Evolutionary conservation across 2,113 vertebrate genomes (phyloP).

Genomic region (Tachysurus vachellii): DNA sequence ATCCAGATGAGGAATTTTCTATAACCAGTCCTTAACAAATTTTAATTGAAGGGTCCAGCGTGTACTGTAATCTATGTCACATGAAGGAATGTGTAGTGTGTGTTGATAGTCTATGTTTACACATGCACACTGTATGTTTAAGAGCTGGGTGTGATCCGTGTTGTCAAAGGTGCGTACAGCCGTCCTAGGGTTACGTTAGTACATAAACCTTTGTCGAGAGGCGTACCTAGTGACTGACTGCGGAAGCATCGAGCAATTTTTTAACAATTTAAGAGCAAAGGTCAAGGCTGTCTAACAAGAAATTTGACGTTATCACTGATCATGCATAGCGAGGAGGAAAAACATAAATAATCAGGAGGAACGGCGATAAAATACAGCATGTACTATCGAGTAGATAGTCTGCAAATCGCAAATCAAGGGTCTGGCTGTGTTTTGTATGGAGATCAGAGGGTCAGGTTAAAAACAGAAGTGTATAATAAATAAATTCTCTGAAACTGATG

Average conservation of each 20-base stretch:
- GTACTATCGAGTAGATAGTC: not conserved
- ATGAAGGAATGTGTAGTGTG: conserved; percentile 43
- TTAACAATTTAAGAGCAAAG: not conserved
- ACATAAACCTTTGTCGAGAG: not conserved
- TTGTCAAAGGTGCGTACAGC: not conserved
- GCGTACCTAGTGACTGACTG: too few relatives aligned
- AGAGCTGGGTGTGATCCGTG: conserved; percentile 18
- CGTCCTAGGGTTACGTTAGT: not conserved
- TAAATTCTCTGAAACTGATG: too few relatives aligned
- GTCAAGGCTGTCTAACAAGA: conserved; percentile 6
- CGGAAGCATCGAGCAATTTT: not conserved
- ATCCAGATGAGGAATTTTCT: not conserved
- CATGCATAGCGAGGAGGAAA: not conserved
- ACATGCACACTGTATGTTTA: conserved; percentile 11
- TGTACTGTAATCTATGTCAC: conserved; percentile 57
- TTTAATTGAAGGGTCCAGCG: not conserved
- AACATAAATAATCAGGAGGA: not conserved
- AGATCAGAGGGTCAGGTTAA: not conserved
- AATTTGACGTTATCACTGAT: not conserved
- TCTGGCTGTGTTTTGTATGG: not conserved
- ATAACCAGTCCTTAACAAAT: not conserved
- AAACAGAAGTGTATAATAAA: not conserved
- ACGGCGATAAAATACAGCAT: not conserved
- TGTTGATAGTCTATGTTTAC: conserved; percentile 20
- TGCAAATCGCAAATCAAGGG: conserved; percentile 1